These are phyloP conservation scores for Salticus scenicus DNA, from an alignment of 2,888 invertebrate species.

Conservation along the genomic window DNA sequence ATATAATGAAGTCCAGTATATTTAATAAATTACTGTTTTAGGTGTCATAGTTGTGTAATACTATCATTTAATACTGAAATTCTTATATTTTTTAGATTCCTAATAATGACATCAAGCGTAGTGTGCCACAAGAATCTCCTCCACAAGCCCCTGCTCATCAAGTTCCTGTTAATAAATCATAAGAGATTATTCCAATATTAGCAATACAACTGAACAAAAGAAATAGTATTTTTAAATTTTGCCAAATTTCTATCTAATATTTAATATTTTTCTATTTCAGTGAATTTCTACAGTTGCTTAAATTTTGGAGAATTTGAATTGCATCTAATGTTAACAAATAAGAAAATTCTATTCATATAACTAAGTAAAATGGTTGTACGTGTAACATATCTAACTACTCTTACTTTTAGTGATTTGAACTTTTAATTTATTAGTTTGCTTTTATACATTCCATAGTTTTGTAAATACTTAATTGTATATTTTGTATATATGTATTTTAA, in stretches of 20 bases:
- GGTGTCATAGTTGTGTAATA: too few species aligned
- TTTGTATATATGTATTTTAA: conserved; percentile 59
- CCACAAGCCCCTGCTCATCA: conserved; percentile 7
- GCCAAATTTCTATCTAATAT: background rate
- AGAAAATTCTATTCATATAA: too few species aligned
- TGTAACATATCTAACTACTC: too few species aligned
- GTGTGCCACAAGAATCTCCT: conserved; percentile 24
- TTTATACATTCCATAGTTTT: background rate
- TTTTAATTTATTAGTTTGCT: background rate
- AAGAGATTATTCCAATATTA: background rate
- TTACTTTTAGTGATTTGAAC: too few species aligned
- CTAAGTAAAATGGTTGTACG: too few species aligned
- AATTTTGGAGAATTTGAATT: too few species aligned
- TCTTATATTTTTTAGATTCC: conserved; percentile 42
- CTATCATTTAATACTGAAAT: too few species aligned
- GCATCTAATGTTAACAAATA: too few species aligned
- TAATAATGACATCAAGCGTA: conserved; percentile 19
- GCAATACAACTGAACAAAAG: background rate
- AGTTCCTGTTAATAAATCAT: background rate
- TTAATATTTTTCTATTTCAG: background rate
- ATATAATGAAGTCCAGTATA: too few species aligned
- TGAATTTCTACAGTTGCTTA: too few species aligned
- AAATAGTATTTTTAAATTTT: conserved; percentile 3
- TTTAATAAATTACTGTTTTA: too few species aligned
- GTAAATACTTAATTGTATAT: conserved; percentile 34